A percentile compares a stretch with the other conserved stretches of the same genome.
Evolutionary conservation across 2,113 vertebrate genomes (phyloP).

Genomic region (Sorex araneus): DNA sequence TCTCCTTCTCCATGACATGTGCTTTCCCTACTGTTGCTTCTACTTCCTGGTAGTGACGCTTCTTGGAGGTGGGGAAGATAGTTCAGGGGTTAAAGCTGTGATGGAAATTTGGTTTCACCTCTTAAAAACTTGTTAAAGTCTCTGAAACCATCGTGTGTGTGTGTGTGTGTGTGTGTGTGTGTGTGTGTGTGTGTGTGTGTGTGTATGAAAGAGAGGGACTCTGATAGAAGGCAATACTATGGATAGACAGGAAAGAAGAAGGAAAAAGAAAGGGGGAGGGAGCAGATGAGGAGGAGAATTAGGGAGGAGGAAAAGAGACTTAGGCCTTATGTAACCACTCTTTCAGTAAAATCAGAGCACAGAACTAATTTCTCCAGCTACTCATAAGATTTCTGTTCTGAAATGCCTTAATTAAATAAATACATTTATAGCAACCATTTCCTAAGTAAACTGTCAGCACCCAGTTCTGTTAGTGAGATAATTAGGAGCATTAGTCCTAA

Average conservation of each 20-base stretch:
- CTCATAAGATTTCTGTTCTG: background rate
- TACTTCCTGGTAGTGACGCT: background rate
- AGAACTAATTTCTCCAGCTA: slow-evolving; percentile 23
- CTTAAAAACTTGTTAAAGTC: background rate
- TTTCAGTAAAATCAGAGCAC: slow-evolving; percentile 1
- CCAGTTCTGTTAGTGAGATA: background rate
- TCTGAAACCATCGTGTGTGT: background rate
- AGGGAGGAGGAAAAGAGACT: background rate
- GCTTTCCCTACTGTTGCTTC: background rate
- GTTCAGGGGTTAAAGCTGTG: too few species aligned
- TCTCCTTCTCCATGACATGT: background rate
- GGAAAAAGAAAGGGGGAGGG: background rate
- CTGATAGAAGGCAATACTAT: too few species aligned
- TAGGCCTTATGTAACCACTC: background rate
- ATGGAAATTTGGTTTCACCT: background rate
- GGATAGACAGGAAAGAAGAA: background rate
- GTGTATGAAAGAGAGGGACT: background rate
- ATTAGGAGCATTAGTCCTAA: background rate
- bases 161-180: too few species aligned
- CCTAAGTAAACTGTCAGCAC: slow-evolving; percentile 29
- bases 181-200: too few species aligned
- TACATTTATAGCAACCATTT: slow-evolving; percentile 4
- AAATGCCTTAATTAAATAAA: slow-evolving; percentile 22
- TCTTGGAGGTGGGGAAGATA: too few species aligned
- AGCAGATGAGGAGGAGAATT: background rate